Conservation (phyloP, 2,888 invertebrate genomes). For the Elegia similella region DNA sequence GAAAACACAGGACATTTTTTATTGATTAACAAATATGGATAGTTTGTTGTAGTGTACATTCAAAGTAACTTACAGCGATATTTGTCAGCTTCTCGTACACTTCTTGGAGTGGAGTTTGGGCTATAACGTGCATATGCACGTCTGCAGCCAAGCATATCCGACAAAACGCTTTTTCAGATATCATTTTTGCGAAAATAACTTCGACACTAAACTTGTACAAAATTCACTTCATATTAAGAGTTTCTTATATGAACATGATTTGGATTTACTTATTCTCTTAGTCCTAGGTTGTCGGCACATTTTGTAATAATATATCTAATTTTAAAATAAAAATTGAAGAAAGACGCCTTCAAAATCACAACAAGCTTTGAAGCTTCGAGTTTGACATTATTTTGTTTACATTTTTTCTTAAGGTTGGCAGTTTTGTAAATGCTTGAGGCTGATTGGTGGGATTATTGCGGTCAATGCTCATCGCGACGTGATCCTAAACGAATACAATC, state of each 20-base stretch:
- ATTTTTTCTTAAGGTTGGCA: not conserved
- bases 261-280: not conserved
- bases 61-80: not conserved
- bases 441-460: not conserved
- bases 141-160: conserved; percentile 2
- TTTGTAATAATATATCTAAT: not conserved
- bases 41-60: no score
- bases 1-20: no score
- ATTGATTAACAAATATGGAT: no score
- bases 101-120: conserved; percentile 12
- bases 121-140: conserved; percentile 4
- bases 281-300: not conserved
- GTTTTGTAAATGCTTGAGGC: not conserved
- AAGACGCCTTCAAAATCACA: not conserved
- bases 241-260: not conserved
- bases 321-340: not conserved
- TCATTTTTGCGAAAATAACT: not conserved
- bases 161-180: not conserved
- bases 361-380: not conserved
- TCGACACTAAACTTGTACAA: not conserved
- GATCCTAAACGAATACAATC: not conserved
- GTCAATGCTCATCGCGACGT: no score
- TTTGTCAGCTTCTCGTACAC: conserved; percentile 10
- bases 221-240: not conserved
- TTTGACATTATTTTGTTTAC: not conserved